phyloP scores from a whole-genome alignment of 2,113 vertebrate species.

The Narcine bancroftii region DNA sequence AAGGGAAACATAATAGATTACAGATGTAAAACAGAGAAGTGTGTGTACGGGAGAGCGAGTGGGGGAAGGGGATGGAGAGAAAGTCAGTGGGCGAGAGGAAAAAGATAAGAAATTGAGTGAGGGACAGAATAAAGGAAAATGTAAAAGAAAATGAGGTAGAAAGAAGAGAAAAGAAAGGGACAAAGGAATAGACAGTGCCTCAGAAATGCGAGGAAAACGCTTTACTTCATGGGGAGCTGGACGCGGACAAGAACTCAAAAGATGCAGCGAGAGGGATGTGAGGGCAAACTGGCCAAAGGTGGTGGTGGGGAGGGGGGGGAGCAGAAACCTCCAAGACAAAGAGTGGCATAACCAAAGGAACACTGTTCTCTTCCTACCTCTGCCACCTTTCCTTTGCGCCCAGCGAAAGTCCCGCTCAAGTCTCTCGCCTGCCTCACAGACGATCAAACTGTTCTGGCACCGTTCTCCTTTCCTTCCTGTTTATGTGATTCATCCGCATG shows the following conservation, averaged over 20 bases:
- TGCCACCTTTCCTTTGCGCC: background rate
- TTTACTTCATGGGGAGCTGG: background rate
- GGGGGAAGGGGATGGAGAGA: background rate
- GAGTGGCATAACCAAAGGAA: background rate
- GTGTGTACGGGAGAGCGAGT: background rate
- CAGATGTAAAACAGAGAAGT: background rate
- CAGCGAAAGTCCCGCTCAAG: background rate
- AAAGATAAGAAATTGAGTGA: background rate
- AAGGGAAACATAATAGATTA: background rate
- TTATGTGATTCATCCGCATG: conserved; percentile 13
- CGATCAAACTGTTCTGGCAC: background rate
- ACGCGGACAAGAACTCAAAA: background rate
- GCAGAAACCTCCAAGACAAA: background rate
- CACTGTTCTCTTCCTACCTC: background rate
- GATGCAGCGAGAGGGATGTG: background rate
- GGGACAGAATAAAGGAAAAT: background rate
- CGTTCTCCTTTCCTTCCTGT: conserved; percentile 26
- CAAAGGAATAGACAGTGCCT: no score
- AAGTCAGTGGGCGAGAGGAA: background rate
- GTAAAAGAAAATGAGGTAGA: background rate
- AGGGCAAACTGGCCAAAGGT: background rate
- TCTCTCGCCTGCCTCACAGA: background rate
- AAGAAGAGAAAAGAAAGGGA: background rate
- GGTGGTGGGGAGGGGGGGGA: background rate
- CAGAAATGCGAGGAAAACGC: background rate